These are phyloP conservation scores for Cinara cedri DNA, from an alignment of 2,888 invertebrate species.

Conservation along the genomic window DNA sequence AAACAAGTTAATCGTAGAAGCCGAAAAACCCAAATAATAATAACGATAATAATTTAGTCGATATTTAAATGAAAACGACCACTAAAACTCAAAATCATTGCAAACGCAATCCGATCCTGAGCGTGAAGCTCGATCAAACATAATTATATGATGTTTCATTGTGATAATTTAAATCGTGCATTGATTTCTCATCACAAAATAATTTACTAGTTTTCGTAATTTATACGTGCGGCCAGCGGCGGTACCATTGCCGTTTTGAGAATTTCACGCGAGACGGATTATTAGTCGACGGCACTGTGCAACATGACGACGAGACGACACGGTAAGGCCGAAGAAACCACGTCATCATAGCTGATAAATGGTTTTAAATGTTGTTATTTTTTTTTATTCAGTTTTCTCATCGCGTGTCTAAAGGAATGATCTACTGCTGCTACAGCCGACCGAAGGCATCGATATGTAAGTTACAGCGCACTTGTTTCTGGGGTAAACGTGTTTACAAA, in stretches of 20 bases:
- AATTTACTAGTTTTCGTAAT: no score
- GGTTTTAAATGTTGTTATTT: neutral
- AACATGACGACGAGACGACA: slow-evolving; percentile 21
- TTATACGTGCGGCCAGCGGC: neutral
- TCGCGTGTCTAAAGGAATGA: slow-evolving; percentile 21
- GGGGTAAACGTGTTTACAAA: neutral
- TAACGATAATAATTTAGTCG: no score
- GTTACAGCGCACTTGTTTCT: neutral
- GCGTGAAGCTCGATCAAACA: no score
- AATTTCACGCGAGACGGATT: slow-evolving; percentile 2
- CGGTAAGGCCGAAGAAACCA: slow-evolving; percentile 35
- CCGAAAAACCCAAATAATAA: no score
- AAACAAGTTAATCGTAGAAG: no score
- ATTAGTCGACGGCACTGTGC: slow-evolving; percentile 23
- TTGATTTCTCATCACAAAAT: no score
- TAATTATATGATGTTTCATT: no score
- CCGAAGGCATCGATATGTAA: no score
- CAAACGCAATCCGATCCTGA: no score
- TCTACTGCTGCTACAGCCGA: slow-evolving; percentile 16
- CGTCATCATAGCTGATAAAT: slow-evolving; percentile 22
- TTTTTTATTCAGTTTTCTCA: slow-evolving; percentile 26
- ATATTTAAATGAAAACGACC: no score
- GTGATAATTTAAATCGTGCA: no score
- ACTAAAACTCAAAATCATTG: no score
- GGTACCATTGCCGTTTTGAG: slow-evolving; percentile 9